Evolutionary conservation across 2,888 invertebrate species (phyloP), one percentile per base, ranked within the genome.

Genomic region (Diarsia dahlii): DNA sequence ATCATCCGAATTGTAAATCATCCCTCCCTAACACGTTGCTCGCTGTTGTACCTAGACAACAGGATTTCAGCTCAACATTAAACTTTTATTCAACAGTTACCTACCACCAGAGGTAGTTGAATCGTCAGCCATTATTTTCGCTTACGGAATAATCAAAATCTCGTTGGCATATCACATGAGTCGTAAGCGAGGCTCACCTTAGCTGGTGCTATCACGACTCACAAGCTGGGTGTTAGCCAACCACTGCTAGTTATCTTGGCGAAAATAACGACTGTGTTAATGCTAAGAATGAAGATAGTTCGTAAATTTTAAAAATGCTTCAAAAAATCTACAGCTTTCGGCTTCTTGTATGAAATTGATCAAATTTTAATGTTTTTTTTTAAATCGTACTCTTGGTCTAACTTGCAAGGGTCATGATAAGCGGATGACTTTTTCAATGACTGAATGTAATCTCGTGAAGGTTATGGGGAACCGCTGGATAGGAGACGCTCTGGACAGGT

Each of bases 161-260:
- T 92, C 91, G 85, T 92, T 91, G 85, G 67, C 63, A 65, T 80
- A 84, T 81, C 81, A 70, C 34, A 62, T 50, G 45, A 52, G 23
- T 74, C 52, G 39, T 74, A 62, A 84, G 62, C 45, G 60, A 58
- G 65, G 20, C 65, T 60, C 74, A 71, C 77, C 70, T 68, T 66
- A 68, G 72, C 39, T 67, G 18, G 74, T 60, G 75, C 90, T 90
- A 92, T 91, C 92, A 28, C 28, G 28, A 28, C 28, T 2, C 28
- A 85, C 46, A 60, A 75, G 56, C 90, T 92, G 93, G 93, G 90
- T 83, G 88, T 76, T 66, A 87, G 91, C 91, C 90, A 91, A 90
- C 65, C 74, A 71, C 76, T 60, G 69, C 73, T 56, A 58, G 65
- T 56, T 74, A 71, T 76, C 77, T 64, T 64, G 20, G 23, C 12